Percentiles rank a stretch among this genome's conserved stretches.
phyloP scores from a whole-genome alignment of 37 sponge, comb jelly and placozoan genomes.

The Spongilla lacustris region DNA sequence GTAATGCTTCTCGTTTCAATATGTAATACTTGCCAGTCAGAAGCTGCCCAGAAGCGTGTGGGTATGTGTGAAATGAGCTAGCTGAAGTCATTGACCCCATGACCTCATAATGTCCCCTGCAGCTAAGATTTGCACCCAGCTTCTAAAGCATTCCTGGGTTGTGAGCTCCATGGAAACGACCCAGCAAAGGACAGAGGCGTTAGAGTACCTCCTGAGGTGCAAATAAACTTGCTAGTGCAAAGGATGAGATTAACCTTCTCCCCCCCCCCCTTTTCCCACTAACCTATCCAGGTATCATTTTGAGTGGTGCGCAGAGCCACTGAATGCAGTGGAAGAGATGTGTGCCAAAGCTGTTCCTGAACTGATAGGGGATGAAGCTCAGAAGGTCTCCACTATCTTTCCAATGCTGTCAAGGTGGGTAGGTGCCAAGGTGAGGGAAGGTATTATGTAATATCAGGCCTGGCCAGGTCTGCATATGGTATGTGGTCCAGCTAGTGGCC shows the following conservation, averaged over 20 bases:
- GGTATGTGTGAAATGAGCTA: neutral
- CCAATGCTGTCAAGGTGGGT: slow-evolving; percentile 66
- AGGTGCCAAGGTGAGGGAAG: neutral
- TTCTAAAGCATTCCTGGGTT: slow-evolving; percentile 60
- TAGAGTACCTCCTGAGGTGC: slow-evolving; percentile 63
- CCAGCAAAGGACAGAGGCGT: slow-evolving; percentile 57
- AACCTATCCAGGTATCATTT: slow-evolving; percentile 28
- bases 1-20: slow-evolving; percentile 61
- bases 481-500: no score
- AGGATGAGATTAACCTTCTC: neutral
- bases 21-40: slow-evolving; percentile 41
- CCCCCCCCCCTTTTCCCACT: neutral
- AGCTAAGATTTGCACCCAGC: slow-evolving; percentile 37
- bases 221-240: neutral
- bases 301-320: slow-evolving; percentile 62
- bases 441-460: no score
- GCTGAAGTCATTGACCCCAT: neutral
- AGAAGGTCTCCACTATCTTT: slow-evolving; percentile 13
- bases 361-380: slow-evolving; percentile 49
- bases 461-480: no score
- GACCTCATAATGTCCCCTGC: neutral
- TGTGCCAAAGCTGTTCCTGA: slow-evolving; percentile 35
- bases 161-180: slow-evolving; percentile 7
- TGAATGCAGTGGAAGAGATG: slow-evolving; percentile 47
- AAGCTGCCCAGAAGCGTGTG: neutral